Evolutionary conservation across 2,888 invertebrate species (phyloP), one percentile per base, ranked within the genome.

Genomic region (Aphodius granarius): DNA sequence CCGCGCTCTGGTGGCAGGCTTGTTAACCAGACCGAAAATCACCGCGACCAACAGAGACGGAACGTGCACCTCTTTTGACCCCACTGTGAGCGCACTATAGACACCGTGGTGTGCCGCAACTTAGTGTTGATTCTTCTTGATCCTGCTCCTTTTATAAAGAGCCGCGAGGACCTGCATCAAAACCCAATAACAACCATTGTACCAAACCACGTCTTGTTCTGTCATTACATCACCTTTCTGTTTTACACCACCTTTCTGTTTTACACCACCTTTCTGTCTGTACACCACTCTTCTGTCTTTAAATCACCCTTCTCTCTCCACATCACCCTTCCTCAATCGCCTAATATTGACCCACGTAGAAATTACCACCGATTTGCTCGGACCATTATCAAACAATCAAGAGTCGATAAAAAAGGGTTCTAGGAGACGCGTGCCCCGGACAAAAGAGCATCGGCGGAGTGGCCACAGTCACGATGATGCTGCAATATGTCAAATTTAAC

Each of bases 401-500:
- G n/a, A 66, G 66, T 5, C 66, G 66, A 43, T 43, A 43, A 43
- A 43, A 43, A 43, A 43, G 43, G 43, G 43, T 43, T 43, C 43
- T 65, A 15, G 19, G 22, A 15, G 20, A 68, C 68, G 22, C 20
- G 22, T 68, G 21, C 22, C 68, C 15, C 22, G 22, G 16, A 68
- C 68, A 68, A 18, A 19, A 17, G 62, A 63, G 62, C 62, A 63
- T 4, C 62, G 20, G 19, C n/a, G 17, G 63, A n/a, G 16, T 19
- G 77, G 77, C 76, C 74, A 79, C 73, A 79, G 80, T 82, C 83
- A 83, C 80, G 81, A 79, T 81, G 81, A 81, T 80, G 78, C 79
- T 79, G 82, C 82, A 81, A 80, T 81, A 80, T 83, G 82, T 83
- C 83, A 82, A 81, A 81, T 80, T 82, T 82, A 81, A 81, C 81